Conservation (phyloP, 2,797 vertebrate species). For the Microtus californicus region DNA sequence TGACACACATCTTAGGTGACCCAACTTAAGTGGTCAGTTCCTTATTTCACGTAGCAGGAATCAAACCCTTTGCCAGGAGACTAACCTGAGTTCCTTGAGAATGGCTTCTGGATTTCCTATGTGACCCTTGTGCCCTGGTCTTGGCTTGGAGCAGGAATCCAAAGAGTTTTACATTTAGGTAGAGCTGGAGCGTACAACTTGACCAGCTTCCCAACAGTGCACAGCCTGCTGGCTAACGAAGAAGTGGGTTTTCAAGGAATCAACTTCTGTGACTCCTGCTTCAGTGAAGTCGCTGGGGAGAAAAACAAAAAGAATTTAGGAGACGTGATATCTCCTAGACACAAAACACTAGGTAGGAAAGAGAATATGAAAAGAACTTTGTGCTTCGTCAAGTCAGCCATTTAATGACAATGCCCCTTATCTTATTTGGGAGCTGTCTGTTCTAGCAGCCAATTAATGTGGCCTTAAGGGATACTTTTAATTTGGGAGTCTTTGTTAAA, state of each 20-base stretch:
- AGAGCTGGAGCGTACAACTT: not conserved
- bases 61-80: constrained; percentile 8
- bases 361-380: constrained; percentile 58
- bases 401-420: constrained; percentile 48
- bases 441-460: constrained; percentile 52
- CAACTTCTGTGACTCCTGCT: constrained; percentile 38
- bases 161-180: constrained; percentile 18
- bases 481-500: constrained; percentile 69
- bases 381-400: constrained; percentile 34
- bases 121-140: not conserved
- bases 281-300: constrained; percentile 8
- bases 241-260: constrained; percentile 47
- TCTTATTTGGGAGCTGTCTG: constrained; percentile 59
- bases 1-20: not conserved
- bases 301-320: constrained; percentile 51
- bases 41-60: not conserved
- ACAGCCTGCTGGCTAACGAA: constrained; percentile 14
- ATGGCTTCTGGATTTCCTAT: constrained; percentile 36
- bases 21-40: not conserved
- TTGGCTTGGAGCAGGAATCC: constrained; percentile 9
- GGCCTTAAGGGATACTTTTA: constrained; percentile 58
- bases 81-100: not conserved
- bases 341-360: constrained; percentile 59
- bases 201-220: constrained; percentile 41
- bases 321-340: constrained; percentile 42